Evolutionary conservation across 1,140 invertebrate genomes (phyloP), one percentile per base, ranked within the genome.

Genomic region (Papilio polytes): DNA sequence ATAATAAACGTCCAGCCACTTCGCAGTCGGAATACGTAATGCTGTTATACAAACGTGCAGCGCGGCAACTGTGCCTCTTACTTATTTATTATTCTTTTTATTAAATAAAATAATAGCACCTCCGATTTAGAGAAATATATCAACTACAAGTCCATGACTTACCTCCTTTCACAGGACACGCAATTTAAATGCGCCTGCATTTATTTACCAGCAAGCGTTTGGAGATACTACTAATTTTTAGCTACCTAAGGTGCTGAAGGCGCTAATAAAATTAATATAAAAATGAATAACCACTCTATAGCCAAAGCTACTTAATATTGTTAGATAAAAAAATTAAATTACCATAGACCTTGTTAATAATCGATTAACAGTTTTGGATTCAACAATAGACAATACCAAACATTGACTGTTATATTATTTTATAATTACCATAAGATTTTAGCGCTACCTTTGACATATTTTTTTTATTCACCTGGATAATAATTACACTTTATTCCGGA

Each of bases 21-120:
- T 56, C 53, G 53, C 53, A 56, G 53, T 20, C 53, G 53, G 53
- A 56, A 56, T 56, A 56, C 53, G 53, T 56, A 56, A 56, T 56
- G 53, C 53, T 56, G 53, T 56, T 56, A 18, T 56, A 56, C n/a
- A 8, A 56, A 56, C 53, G 53, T 56, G 53, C 53, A 7, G 18
- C n/a, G 53, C 53, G 53, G 36, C 53, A 20, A 56, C 53, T 56
- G 53, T 56, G 53, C 53, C 53, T 9, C 18, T 20, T 56, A 56
- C 53, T 53, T 53, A 53, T 53, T 53, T 53, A 53, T 53, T 56
- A 56, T 56, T 56, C 18, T 56, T 20, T 56, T 56, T 53, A 53
- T 53, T 53, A 53, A 53, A 18, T n/a, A 0, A 53, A 53, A 53
- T 6, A 6, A 53, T 53, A n/a, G 51, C 51, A 53, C 51, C 51